Percentiles rank a stretch among this genome's conserved stretches.
These are phyloP conservation scores for Plectus sambesii DNA, from an alignment of 1,140 invertebrate species.

Conservation along the genomic window DNA sequence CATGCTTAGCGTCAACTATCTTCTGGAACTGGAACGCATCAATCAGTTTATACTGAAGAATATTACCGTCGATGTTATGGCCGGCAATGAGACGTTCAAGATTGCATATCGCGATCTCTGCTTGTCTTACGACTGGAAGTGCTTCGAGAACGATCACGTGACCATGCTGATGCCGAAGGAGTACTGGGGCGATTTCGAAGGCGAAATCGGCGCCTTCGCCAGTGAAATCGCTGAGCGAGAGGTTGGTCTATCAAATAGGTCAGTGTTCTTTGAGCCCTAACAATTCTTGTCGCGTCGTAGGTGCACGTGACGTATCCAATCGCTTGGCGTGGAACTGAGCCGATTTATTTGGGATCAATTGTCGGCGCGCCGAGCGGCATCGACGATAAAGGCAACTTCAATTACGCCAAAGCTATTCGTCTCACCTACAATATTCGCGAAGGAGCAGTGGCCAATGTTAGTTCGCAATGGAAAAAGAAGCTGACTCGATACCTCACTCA, in stretches of 20 bases:
- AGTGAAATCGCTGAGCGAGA: conserved; percentile 41
- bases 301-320: conserved; percentile 45
- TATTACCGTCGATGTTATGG: conserved; percentile 27
- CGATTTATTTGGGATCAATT: conserved; percentile 44
- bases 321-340: conserved; percentile 45
- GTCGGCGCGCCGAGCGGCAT: conserved; percentile 40
- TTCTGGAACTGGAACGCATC: conserved; percentile 40
- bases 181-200: conserved; percentile 33
- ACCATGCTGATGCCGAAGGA: conserved; percentile 43
- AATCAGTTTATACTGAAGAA: conserved; percentile 30
- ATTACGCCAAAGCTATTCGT: conserved; percentile 38
- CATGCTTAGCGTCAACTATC: conserved; percentile 32
- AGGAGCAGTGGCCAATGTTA: conserved; percentile 36
- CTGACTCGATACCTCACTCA: no score
- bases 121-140: conserved; percentile 45
- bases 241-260: conserved; percentile 13
- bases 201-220: conserved; percentile 36
- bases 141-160: conserved; percentile 42
- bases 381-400: conserved; percentile 41
- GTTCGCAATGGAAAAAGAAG: conserved; percentile 34
- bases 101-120: conserved; percentile 40
- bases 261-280: conserved; percentile 7
- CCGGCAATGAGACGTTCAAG: conserved; percentile 22
- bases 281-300: conserved; percentile 15
- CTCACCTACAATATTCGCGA: conserved; percentile 42